phyloP scores from a whole-genome alignment of 2,797 vertebrate genomes.

The Rallus crepitans region DNA sequence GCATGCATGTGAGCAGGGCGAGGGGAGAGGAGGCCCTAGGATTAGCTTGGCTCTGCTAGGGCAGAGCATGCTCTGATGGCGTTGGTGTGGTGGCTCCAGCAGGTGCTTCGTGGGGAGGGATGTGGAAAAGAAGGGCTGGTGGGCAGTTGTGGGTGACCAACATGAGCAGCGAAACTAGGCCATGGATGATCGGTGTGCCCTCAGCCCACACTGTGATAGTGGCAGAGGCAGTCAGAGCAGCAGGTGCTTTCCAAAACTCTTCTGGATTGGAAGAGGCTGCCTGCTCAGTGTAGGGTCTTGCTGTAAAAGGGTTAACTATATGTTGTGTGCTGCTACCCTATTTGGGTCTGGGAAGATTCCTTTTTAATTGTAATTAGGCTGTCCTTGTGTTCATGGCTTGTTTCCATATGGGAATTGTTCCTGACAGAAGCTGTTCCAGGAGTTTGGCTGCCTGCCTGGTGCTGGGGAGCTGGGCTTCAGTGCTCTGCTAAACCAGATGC shows the following conservation, averaged over 20 bases:
- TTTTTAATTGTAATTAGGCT: slow-evolving; percentile 65
- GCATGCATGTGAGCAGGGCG: accelerated
- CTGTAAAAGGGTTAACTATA: background rate
- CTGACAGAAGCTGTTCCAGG: slow-evolving; percentile 61
- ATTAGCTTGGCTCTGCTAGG: background rate
- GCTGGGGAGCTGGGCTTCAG: background rate
- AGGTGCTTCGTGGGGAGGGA: no score
- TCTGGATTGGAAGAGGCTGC: background rate
- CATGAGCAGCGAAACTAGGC: background rate
- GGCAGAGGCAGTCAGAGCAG: background rate
- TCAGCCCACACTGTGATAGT: background rate
- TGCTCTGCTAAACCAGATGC: slow-evolving; percentile 39
- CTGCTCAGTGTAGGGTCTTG: background rate
- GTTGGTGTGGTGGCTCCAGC: background rate
- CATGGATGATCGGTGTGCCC: accelerated
- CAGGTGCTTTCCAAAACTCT: background rate
- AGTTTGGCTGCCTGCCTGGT: slow-evolving; percentile 38
- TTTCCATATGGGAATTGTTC: slow-evolving; percentile 54
- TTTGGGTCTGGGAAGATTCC: slow-evolving; percentile 37
- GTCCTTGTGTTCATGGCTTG: slow-evolving; percentile 28
- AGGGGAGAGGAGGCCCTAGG: background rate
- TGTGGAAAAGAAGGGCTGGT: background rate
- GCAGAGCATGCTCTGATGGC: accelerated
- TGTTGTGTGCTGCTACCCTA: background rate
- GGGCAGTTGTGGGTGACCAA: background rate